These are phyloP conservation scores for Lithophane semibrunnea DNA, from an alignment of 2,888 invertebrate genomes.

Conservation along the genomic window DNA sequence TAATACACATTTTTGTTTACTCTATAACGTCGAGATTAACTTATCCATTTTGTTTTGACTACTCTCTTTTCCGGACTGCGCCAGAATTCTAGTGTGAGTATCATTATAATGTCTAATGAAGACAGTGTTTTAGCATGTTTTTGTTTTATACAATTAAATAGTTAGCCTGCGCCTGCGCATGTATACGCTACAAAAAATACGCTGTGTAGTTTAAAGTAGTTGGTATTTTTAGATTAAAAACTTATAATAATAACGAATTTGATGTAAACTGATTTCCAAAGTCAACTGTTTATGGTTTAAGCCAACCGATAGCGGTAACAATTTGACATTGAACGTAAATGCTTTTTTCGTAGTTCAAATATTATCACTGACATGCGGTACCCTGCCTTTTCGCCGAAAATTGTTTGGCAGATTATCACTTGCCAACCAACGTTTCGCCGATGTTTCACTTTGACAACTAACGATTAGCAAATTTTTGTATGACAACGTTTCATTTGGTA, in stretches of 20 bases:
- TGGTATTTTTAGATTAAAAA: neutral
- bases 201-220: neutral
- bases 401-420: too few species aligned
- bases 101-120: neutral
- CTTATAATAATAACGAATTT: neutral
- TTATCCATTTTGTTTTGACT: conserved; percentile 24
- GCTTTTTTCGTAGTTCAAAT: neutral
- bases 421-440: too few species aligned
- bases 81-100: conserved; percentile 50
- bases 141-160: neutral
- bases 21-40: conserved; percentile 23
- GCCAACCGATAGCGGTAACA: neutral
- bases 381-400: too few species aligned
- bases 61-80: conserved; percentile 22
- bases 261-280: too few species aligned
- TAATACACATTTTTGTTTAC: neutral
- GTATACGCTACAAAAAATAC: neutral
- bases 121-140: conserved; percentile 18
- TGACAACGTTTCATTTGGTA: too few species aligned
- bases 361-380: neutral
- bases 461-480: too few species aligned
- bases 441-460: too few species aligned
- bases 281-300: neutral
- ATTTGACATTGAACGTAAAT: neutral
- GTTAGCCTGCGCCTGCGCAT: conserved; percentile 23